These are phyloP conservation scores for Bothrops jararaca DNA, from an alignment of 2,113 vertebrate genomes.

Conservation along the genomic window DNA sequence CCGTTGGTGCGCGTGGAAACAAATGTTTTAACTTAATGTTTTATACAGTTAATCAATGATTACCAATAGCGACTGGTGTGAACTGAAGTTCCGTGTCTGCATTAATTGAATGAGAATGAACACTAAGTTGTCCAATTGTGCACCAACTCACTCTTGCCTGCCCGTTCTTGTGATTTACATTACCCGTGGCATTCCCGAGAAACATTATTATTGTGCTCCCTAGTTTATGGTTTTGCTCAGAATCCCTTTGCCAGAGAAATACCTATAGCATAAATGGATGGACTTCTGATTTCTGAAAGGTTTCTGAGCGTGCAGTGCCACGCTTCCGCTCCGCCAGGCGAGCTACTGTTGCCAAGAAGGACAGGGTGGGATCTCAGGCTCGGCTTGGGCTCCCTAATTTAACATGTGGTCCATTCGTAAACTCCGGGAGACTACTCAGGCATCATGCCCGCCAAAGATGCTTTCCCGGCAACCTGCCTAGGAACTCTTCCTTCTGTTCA, in stretches of 20 bases:
- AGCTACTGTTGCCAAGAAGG: not conserved
- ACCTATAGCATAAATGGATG: not conserved
- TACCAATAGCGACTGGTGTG: not conserved
- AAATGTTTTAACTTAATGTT: not conserved
- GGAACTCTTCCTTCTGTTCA: not conserved
- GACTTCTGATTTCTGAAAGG: not conserved
- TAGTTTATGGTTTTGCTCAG: not conserved
- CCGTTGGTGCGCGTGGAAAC: not conserved
- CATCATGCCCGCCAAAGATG: not conserved
- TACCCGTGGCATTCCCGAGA: not conserved
- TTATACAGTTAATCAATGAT: not conserved
- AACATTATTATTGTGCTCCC: not conserved
- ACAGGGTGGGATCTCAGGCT: not conserved
- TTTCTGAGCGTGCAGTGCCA: not conserved
- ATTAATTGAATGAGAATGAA: not conserved
- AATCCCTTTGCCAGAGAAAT: not conserved
- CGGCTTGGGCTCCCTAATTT: not conserved
- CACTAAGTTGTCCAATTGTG: not conserved
- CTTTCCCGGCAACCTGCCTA: not conserved
- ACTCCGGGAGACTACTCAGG: not conserved
- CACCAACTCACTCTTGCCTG: not conserved
- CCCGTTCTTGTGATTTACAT: not conserved
- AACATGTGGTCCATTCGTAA: not conserved
- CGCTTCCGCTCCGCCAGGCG: not conserved
- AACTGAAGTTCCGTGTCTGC: not conserved